phyloP scores from a whole-genome alignment of 1,140 invertebrate genomes.

The Drosophila guanche region DNA sequence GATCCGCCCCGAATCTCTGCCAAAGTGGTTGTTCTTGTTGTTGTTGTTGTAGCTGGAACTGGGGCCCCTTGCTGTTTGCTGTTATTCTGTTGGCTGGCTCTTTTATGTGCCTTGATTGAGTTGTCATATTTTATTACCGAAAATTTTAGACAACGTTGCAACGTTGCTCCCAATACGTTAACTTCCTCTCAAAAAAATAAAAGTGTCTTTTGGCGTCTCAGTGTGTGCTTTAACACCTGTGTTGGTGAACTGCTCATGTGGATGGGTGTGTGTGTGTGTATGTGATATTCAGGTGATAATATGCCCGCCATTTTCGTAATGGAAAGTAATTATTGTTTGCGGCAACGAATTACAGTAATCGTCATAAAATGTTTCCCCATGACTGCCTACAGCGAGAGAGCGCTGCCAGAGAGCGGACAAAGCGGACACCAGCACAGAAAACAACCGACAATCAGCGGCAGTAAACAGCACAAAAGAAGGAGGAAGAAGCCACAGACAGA shows the following conservation, averaged over 20 bases:
- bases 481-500: conserved; percentile 23
- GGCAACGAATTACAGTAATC: conserved; percentile 83
- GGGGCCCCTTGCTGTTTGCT: conserved; percentile 8
- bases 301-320: conserved; percentile 84
- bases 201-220: conserved; percentile 15
- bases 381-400: conserved; percentile 76
- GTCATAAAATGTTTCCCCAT: conserved; percentile 84
- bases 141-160: conserved; percentile 80
- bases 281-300: conserved; percentile 84
- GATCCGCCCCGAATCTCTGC: conserved; percentile 57
- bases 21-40: conserved; percentile 20
- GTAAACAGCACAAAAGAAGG: conserved; percentile 63
- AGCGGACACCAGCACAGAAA: conserved; percentile 24
- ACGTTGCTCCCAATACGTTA: neutral
- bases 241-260: conserved; percentile 28
- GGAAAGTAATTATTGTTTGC: conserved; percentile 84
- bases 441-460: conserved; percentile 77
- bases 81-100: conserved; percentile 17
- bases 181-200: no score
- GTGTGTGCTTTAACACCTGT: conserved; percentile 54
- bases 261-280: conserved; percentile 48
- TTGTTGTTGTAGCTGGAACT: conserved; percentile 15
- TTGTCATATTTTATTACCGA: conserved; percentile 83
- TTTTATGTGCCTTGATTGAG: conserved; percentile 83
- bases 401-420: conserved; percentile 11